Evolutionary conservation across 1,140 invertebrate genomes (phyloP), one percentile per base, ranked within the genome.

Genomic region (Aricia agestis): DNA sequence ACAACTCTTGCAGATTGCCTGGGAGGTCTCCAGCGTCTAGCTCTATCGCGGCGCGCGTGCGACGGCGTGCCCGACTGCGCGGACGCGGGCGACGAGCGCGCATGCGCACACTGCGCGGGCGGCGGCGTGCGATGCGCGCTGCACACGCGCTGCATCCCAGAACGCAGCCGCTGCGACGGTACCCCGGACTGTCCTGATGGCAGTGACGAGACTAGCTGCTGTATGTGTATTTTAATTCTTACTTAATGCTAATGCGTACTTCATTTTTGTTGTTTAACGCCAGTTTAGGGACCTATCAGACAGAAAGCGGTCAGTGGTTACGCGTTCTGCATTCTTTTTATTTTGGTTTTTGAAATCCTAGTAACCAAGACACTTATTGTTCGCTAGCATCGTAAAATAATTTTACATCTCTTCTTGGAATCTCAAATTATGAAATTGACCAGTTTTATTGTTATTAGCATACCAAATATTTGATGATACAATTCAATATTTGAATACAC

Each of bases 31-130:
- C 94, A 96, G 76, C 93, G 93, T 9, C 93, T 94, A 76, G 96
- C 95, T 0, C 85, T 96, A 70, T 95, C 95, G 5, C 93, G 95
- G 6, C 92, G 96, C 32, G 93, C 97, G 19, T 98, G 97, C 78
- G 97, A 98, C 82, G 97, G 97, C 6, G 93, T 97, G 2, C 94
- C 97, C 19, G 97, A 98, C 82, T 98, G 97, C 84, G 93, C 95
- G 9, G 96, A 97, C 89, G 93, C 97, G 41, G 94, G 94, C 0
- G 97, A 98, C 86, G 97, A 98, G 85, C 94, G 93, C 32, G 93
- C 93, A 45, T 97, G 96, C 82, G 92, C 95, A 3, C 97, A 97
- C 78, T 98, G 97, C 88, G 92, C 94, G 1, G 89, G 93, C 61
- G 93, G 93, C 57, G 93, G 93, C 41, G 65, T 97, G 67, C 96